These are phyloP conservation scores for Cryptus armator DNA, from an alignment of 2,888 invertebrate species.

Conservation along the genomic window DNA sequence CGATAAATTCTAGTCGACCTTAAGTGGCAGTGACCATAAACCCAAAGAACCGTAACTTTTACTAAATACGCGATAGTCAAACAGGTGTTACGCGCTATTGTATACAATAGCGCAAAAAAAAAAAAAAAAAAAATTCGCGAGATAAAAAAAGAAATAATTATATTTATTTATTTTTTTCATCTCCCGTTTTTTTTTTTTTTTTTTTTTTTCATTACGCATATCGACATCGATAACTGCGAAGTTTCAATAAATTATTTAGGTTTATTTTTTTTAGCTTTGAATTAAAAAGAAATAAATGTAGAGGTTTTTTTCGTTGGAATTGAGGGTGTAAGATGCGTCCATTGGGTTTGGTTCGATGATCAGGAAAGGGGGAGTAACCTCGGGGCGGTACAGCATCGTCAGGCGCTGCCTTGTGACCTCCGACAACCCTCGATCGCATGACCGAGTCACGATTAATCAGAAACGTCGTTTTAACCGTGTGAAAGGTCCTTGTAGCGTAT, in stretches of 20 bases:
- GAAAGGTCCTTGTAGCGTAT: slow-evolving; percentile 46
- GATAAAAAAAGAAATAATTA: no score
- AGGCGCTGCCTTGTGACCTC: slow-evolving; percentile 70
- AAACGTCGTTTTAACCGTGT: slow-evolving; percentile 49
- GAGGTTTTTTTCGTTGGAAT: not conserved
- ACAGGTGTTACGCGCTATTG: slow-evolving; percentile 6
- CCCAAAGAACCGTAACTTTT: not conserved
- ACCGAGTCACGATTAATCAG: slow-evolving; percentile 63
- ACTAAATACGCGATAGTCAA: not conserved
- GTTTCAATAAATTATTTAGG: not conserved
- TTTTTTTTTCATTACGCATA: slow-evolving; percentile 1
- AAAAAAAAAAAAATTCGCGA: no score
- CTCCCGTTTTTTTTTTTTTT: not conserved
- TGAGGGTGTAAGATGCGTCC: not conserved
- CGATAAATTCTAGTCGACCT: slow-evolving; percentile 25
- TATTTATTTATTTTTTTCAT: not conserved
- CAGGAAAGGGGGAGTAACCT: slow-evolving; percentile 34
- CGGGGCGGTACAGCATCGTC: not conserved
- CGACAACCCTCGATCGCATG: slow-evolving; percentile 70
- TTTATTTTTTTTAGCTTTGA: not conserved
- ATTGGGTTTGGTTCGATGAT: slow-evolving; percentile 15
- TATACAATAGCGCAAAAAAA: not conserved
- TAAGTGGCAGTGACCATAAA: slow-evolving; percentile 11
- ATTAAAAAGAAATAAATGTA: not conserved
- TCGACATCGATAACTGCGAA: not conserved